phyloP scores from a whole-genome alignment of 64 coral and sea anemone species.

The Trachythela sp. region DNA sequence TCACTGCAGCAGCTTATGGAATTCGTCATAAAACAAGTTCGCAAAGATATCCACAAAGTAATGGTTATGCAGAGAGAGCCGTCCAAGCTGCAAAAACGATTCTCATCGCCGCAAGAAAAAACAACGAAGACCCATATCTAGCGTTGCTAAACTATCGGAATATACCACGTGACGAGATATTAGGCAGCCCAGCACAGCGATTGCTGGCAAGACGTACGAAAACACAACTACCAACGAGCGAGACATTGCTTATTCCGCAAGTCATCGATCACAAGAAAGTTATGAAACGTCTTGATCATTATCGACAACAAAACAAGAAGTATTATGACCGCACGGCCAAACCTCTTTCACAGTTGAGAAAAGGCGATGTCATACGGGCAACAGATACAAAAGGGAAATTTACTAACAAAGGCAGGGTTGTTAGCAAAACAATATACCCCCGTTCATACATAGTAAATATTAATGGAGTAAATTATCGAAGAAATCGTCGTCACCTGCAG shows the following conservation, averaged over 20 bases:
- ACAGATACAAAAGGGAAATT: neutral
- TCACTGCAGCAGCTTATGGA: neutral
- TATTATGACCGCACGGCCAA: constrained; percentile 48
- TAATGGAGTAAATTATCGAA: too few species aligned
- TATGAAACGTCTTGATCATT: constrained; percentile 12
- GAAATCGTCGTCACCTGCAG: too few species aligned
- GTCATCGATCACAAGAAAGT: constrained; percentile 11
- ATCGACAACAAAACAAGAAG: constrained; percentile 31
- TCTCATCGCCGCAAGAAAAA: neutral
- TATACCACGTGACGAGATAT: constrained; percentile 28
- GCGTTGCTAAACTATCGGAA: constrained; percentile 43
- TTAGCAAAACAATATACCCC: neutral
- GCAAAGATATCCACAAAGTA: neutral
- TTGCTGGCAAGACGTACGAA: constrained; percentile 38
- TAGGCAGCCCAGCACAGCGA: constrained; percentile 17
- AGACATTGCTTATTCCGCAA: constrained; percentile 33
- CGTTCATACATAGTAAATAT: too few species aligned
- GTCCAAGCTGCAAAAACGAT: neutral
- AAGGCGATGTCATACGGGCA: constrained; percentile 24
- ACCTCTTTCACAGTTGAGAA: constrained; percentile 43
- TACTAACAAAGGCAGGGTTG: neutral
- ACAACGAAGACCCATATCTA: constrained; percentile 36
- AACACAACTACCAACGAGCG: constrained; percentile 26
- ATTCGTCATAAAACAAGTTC: neutral
- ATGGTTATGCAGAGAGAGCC: neutral